These are phyloP conservation scores for Notolepis coatsorum DNA, from an alignment of 2,797 vertebrate species.

Conservation along the genomic window DNA sequence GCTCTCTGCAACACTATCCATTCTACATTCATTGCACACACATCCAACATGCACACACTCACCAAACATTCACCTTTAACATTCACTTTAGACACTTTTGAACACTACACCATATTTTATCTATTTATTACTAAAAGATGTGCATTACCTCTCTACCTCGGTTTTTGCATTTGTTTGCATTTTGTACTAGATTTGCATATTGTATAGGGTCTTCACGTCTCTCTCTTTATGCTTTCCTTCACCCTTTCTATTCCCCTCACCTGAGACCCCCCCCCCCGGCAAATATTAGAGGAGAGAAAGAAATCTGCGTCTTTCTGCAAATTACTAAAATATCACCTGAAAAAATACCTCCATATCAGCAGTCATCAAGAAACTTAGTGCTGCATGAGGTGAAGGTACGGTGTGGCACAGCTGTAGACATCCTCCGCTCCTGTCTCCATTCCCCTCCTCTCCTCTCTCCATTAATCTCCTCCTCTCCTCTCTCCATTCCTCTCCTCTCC, in stretches of 20 bases:
- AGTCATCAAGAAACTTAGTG: constrained; percentile 81
- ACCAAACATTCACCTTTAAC: too few relatives aligned
- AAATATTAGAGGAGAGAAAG: constrained; percentile 27
- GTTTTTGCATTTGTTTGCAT: too few relatives aligned
- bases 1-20: too few relatives aligned
- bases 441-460: constrained; percentile 21
- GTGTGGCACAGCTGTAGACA: constrained; percentile 64
- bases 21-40: too few relatives aligned
- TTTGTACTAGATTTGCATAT: too few relatives aligned
- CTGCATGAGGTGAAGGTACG: constrained; percentile 58
- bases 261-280: constrained; percentile 74
- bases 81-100: too few relatives aligned
- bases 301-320: constrained; percentile 82
- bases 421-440: constrained; percentile 43
- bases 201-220: constrained; percentile 67
- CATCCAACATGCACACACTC: too few relatives aligned
- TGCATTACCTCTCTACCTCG: too few relatives aligned
- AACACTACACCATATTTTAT: too few relatives aligned
- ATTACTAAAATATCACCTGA: constrained; percentile 71
- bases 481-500: constrained; percentile 14
- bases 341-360: constrained; percentile 72
- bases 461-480: background rate
- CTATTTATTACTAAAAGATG: too few relatives aligned
- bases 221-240: constrained; percentile 26
- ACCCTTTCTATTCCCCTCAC: constrained; percentile 69